These are phyloP conservation scores for Paramormyrops kingsleyae DNA, from an alignment of 2,113 vertebrate species.

Conservation along the genomic window DNA sequence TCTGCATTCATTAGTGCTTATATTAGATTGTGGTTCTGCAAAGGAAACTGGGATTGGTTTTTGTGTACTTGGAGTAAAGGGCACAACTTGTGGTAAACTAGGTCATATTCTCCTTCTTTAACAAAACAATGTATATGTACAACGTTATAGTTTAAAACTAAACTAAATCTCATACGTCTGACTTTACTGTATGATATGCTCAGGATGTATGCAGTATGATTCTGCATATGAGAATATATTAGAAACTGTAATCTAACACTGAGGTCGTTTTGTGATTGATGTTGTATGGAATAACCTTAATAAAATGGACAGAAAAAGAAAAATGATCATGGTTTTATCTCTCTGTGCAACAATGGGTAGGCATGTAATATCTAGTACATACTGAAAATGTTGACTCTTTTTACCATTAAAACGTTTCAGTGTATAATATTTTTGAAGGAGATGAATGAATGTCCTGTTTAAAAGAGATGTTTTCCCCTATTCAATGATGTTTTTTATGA, in stretches of 20 bases:
- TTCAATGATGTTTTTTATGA: not conserved
- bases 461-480: not conserved
- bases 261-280: constrained; percentile 4
- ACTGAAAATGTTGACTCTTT: not conserved
- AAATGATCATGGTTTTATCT: constrained; percentile 2
- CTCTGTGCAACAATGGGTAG: not conserved
- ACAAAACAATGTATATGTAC: not conserved
- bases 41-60: not conserved
- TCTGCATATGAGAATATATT: not conserved
- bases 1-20: not conserved
- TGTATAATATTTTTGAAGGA: not conserved
- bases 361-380: not conserved
- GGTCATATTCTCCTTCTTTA: not conserved
- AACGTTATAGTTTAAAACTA: not conserved
- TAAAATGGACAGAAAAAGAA: constrained; percentile 9
- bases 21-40: not conserved
- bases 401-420: not conserved
- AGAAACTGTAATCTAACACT: not conserved
- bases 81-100: not conserved
- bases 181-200: not conserved
- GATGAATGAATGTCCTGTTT: not conserved
- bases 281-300: not conserved
- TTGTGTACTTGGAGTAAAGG: not conserved
- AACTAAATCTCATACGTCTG: not conserved
- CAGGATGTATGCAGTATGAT: not conserved